Base-by-base conservation (phyloP, 2,888 invertebrate genomes). In the Magallana nippona region DNA sequence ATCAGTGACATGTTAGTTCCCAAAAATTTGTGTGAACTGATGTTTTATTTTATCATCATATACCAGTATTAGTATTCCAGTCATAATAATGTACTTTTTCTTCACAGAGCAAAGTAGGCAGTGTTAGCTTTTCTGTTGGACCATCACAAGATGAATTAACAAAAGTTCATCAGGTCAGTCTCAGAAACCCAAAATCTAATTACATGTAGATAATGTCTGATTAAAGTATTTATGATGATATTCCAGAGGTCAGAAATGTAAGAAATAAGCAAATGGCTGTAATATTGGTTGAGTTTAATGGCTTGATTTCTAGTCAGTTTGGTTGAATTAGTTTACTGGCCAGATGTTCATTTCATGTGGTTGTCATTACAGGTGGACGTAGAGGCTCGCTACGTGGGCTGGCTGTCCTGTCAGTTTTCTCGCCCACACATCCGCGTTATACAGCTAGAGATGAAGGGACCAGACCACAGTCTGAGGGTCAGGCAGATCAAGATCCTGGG, bases 391-490 rank as follows among this genome's bases (percentile, higher is more conserved):
- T 96, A 96, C 85, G 97, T 97, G 85, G 97, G 98, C 17, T 99
- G 99, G 99, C 95, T 98, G 19, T 97, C 97, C 92, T 98, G 98
- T 91, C 96, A 97, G 10, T 95, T 98, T 85, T 96, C 96, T 82
- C 96, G 97, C 60, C 86, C 88, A 62, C 86, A 88, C 58, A 84
- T 89, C 71, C 87, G 89, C 85, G 88, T 90, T 88, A 85, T 98
- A 71, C 96, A 97, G 3, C 95, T 98, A 84, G 98, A 98, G 94
- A 94, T 98, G 82, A 97, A 98, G 93, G 98, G 99, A 0, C 97
- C 98, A 0, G 98, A 98, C 94, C 96, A 97, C 92, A 97, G 97
- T 0, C 95, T 98, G 83, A 96, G 99, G 44, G 96, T 98, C 44
- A 96, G 99, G 0, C 98, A 98, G 94, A 96, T 95, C 79, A 94